Evolutionary conservation across 2,797 vertebrate species (phyloP).

Genomic region (Myiotriccus ornatus): DNA sequence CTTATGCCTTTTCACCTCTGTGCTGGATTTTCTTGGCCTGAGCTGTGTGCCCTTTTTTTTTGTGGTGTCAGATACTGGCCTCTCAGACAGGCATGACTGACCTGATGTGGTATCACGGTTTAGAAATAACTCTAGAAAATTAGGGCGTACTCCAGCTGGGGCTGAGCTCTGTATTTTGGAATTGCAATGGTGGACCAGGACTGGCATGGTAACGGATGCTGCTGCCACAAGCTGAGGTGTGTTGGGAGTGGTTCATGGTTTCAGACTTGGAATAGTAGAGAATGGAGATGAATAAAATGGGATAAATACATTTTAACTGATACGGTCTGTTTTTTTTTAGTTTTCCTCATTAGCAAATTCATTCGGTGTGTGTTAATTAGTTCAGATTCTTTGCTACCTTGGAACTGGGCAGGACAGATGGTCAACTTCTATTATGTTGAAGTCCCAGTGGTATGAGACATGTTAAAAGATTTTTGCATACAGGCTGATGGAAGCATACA

Average conservation of each 20-base stretch:
- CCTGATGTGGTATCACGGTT: background rate
- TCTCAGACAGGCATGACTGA: background rate
- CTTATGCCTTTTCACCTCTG: background rate
- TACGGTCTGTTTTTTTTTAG: background rate
- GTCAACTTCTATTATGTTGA: background rate
- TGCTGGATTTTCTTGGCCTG: background rate
- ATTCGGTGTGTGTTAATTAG: background rate
- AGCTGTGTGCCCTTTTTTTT: background rate
- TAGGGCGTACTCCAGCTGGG: background rate
- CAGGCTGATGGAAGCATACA: background rate
- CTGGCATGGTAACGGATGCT: background rate
- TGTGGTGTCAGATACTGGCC: background rate
- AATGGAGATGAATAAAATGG: background rate
- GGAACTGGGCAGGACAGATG: too few relatives aligned
- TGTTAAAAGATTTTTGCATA: background rate
- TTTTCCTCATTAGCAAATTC: background rate
- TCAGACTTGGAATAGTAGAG: background rate
- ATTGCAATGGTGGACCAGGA: background rate
- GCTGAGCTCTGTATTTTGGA: background rate
- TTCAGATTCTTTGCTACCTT: background rate
- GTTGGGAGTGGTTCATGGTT: accelerated
- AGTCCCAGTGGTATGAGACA: background rate
- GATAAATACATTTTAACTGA: background rate
- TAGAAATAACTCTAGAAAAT: background rate
- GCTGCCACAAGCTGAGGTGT: background rate